Evolutionary conservation across 2,888 invertebrate genomes (phyloP), one percentile per base, ranked within the genome.

Genomic region (Patella pellucida): DNA sequence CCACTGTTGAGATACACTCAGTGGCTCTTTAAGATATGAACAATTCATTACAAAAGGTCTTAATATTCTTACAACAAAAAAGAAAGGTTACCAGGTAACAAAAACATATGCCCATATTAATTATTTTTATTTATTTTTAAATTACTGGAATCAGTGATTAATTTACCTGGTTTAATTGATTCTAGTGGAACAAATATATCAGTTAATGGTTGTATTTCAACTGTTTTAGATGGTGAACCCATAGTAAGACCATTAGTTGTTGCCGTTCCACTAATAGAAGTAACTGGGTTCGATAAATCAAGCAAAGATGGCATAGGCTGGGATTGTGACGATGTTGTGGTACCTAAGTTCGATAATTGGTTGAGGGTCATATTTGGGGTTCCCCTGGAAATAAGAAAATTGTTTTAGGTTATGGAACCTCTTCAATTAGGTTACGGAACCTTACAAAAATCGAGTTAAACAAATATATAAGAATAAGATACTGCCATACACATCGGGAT

Each of bases 141-240:
- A 16, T 14, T 15, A 27, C 4, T 12, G 16, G 41, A 41, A 41
- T 41, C 9, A 9, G 7, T 41, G 9, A 41, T 41, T 41, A 15
- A 76, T 78, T 84, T 87, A 93, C 93, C 94, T 56, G 96, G 96
- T 86, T 94, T 94, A 72, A 97, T 94, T 84, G 93, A 94, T 86
- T 95, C 94, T 83, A 97, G 91, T 15, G 94, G 94, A 71, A 97
- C 93, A 87, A 93, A 92, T 73, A 97, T 93, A 87, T 96, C 95
- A 3, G 93, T 93, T 78, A 94, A 88, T 2, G 93, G 91, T 86
- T 93, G 92, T 41, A 93, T 89, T 81, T 92, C 92, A 50, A 87
- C 83, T 81, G 91, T 90, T 56, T 85, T 84, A 19, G 84, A 80
- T 15, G 83, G 71, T 15, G 75, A 54, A 27, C 72, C 79, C 69